Base-by-base conservation (phyloP, 2,113 vertebrate genomes). In the Stegostoma tigrinum region DNA sequence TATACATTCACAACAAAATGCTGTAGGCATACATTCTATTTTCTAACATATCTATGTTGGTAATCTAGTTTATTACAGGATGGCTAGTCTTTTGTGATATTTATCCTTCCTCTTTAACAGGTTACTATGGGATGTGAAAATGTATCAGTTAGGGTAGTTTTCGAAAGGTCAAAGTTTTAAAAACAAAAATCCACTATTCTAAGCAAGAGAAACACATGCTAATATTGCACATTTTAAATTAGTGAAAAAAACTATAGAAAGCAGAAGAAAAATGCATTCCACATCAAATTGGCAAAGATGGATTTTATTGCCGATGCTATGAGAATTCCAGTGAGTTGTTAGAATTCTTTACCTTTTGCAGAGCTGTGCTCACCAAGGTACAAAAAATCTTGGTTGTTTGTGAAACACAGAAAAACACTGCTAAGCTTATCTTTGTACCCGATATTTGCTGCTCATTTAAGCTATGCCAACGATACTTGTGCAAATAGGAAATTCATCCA, bases 311-410 rank as follows among this genome's bases (percentile, higher is more conserved):
- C 61, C 89, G n/a, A 42, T 34, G 5, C 55, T 66, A n/a, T 23
- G 48, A 48, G 89, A 34, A 66, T 93, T 38, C 61, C 61, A 34
- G 66, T 66, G 61, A 93, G 89, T 93, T 93, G 61, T 38, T 38
- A 93, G 17, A 93, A 93, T 93, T 67, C 89, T 66, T 93, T 34
- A 93, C 61, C 89, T n/a, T 23, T 34, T 38, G 61, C 61, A 93
- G 61, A 93, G 34, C 89, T 66, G 45, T 90, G 87, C 61, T 93
- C 55, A 93, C 38, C 61, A 93, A 67, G 52, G 87, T 55, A 27
- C 52, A 90, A 66, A 38, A 93, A 93, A 67, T 38, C 89, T 66
- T 66, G 61, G 34, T 93, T 93, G 89, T 19, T n/a, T 67, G 89
- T 67, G 89, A 67, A 93, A 93, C 34, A 93, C 8, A 17, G 55